Evolutionary conservation across 2,797 vertebrate species (phyloP).

Genomic region (Gallinago nigripennis): DNA sequence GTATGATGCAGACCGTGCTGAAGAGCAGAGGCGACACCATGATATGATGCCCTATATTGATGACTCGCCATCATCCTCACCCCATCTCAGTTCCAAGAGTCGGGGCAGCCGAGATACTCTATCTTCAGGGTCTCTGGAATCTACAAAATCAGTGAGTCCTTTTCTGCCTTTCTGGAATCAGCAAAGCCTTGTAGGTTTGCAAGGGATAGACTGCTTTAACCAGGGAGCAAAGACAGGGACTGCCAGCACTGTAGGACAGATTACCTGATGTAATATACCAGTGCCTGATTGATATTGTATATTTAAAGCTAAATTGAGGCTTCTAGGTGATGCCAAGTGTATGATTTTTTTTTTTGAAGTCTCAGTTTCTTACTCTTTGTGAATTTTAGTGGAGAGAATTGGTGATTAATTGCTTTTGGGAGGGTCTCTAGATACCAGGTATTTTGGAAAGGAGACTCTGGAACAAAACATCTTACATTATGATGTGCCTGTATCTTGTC

Average conservation of each 20-base stretch:
- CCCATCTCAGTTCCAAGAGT: slow-evolving; percentile 85
- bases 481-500: not conserved
- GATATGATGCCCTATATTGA: slow-evolving; percentile 88
- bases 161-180: not conserved
- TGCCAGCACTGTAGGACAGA: not conserved
- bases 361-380: not conserved
- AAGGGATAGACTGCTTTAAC: not conserved
- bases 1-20: slow-evolving; percentile 83
- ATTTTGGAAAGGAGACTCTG: not conserved
- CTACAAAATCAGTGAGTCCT: slow-evolving; percentile 86
- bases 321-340: not conserved
- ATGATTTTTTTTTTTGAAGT: not conserved
- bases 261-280: rapidly evolving
- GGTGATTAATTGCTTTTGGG: not conserved
- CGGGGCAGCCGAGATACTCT: slow-evolving; percentile 83
- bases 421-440: not conserved
- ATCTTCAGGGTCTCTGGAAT: slow-evolving; percentile 85
- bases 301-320: not conserved
- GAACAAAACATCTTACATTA: not conserved
- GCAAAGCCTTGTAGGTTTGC: too few species aligned
- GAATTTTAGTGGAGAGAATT: not conserved
- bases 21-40: slow-evolving; percentile 85
- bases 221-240: too few species aligned
- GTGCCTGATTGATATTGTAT: rapidly evolving
- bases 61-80: slow-evolving; percentile 87